Evolutionary conservation across 2,113 vertebrate species (phyloP).

Genomic region (Morone chrysops): DNA sequence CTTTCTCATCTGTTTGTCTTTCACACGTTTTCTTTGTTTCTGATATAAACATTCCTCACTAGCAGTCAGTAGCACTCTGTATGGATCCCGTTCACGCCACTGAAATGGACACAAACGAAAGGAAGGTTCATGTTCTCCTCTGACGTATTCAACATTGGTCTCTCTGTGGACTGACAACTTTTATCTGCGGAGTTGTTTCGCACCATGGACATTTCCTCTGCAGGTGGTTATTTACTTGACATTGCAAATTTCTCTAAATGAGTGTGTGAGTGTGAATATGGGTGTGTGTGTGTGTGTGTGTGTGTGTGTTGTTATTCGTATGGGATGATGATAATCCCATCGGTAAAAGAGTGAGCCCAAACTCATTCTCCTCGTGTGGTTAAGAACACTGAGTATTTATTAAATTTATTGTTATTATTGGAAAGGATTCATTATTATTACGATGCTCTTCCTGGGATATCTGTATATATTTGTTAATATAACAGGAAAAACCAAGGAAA

Average conservation of each 20-base stretch:
- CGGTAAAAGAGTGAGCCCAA: slow-evolving; percentile 71
- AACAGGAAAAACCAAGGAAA: slow-evolving; percentile 64
- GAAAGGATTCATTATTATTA: slow-evolving; percentile 70
- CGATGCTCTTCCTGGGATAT: slow-evolving; percentile 69
- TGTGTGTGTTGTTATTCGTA: slow-evolving; percentile 70
- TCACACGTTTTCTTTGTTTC: background rate
- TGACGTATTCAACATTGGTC: slow-evolving; percentile 16
- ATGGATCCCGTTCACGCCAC: slow-evolving; percentile 17
- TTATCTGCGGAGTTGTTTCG: slow-evolving; percentile 45
- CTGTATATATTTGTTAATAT: slow-evolving; percentile 80
- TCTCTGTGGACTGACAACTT: slow-evolving; percentile 47
- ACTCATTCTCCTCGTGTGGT: slow-evolving; percentile 78
- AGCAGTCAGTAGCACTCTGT: slow-evolving; percentile 41
- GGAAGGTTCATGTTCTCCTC: slow-evolving; percentile 27
- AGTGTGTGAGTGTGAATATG: slow-evolving; percentile 36
- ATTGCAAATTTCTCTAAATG: slow-evolving; percentile 65
- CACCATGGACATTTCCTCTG: slow-evolving; percentile 51
- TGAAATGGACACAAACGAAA: slow-evolving; percentile 25
- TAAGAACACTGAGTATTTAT: slow-evolving; percentile 87
- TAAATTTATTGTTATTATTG: slow-evolving; percentile 84
- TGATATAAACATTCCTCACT: slow-evolving; percentile 46
- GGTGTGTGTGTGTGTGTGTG: slow-evolving; percentile 44
- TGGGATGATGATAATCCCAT: slow-evolving; percentile 74
- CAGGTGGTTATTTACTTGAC: slow-evolving; percentile 73
- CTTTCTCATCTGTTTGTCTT: slow-evolving; percentile 27